These are phyloP conservation scores for Neolamprologus sp. DNA, from an alignment of 2,113 vertebrate species.

Conservation along the genomic window DNA sequence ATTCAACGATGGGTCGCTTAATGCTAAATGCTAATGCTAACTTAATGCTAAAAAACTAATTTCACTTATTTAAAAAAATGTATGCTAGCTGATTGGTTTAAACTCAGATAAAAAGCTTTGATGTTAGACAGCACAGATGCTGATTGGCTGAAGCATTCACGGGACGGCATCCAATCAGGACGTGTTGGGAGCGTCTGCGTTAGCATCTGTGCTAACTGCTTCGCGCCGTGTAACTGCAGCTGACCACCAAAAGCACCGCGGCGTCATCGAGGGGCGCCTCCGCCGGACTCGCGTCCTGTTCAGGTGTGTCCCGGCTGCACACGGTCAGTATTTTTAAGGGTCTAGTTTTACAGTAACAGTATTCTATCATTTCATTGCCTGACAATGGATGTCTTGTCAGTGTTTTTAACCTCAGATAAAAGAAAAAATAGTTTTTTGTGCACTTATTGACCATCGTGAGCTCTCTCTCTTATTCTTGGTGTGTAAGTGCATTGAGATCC, in stretches of 20 bases:
- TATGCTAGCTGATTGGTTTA: neutral
- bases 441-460: constrained; percentile 92
- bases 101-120: neutral
- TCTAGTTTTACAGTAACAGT: constrained; percentile 83
- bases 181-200: neutral
- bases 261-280: neutral
- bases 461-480: constrained; percentile 77
- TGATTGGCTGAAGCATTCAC: neutral
- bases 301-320: constrained; percentile 71
- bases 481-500: constrained; percentile 89
- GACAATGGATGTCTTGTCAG: constrained; percentile 88
- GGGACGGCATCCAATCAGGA: neutral
- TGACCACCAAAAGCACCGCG: neutral
- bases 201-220: neutral
- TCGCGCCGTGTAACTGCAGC: neutral
- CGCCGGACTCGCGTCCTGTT: constrained; percentile 73
- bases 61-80: neutral
- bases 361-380: constrained; percentile 89
- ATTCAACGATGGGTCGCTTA: neutral
- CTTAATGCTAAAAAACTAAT: neutral
- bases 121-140: neutral
- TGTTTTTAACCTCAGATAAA: constrained; percentile 75
- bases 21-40: neutral
- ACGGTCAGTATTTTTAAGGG: constrained; percentile 79
- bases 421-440: constrained; percentile 85